phyloP scores from a whole-genome alignment of 2,888 invertebrate species.

The Dicyrtomina minuta region DNA sequence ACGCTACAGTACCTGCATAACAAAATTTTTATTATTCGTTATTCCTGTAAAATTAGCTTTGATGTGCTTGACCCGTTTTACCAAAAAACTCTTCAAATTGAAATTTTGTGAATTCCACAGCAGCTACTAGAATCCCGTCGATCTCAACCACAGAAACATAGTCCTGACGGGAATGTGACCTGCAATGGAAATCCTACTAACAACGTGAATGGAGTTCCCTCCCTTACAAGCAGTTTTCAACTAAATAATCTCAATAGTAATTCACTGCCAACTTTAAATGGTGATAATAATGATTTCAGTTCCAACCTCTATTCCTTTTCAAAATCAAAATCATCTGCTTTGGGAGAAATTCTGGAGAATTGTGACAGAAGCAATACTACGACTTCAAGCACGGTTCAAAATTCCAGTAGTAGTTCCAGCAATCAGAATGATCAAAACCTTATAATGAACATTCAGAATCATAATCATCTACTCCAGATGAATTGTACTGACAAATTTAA shows the following conservation, averaged over 20 bases:
- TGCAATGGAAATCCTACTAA: too few species aligned
- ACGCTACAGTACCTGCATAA: too few species aligned
- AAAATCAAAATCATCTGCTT: too few species aligned
- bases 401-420: too few species aligned
- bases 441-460: neutral
- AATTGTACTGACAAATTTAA: constrained; percentile 39
- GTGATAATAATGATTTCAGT: neutral
- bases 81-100: neutral
- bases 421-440: too few species aligned
- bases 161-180: neutral
- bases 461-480: neutral
- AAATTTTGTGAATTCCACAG: neutral
- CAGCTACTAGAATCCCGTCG: neutral
- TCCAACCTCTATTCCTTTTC: neutral
- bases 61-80: neutral
- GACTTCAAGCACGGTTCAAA: too few species aligned
- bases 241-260: neutral
- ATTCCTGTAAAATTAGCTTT: neutral
- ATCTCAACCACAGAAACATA: constrained; percentile 2
- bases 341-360: too few species aligned
- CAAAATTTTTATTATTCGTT: too few species aligned
- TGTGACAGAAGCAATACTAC: too few species aligned
- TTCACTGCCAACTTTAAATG: neutral
- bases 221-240: neutral
- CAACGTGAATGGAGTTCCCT: neutral